These are phyloP conservation scores for Cynopterus brachyotis DNA, from an alignment of 2,113 vertebrate species.

Conservation along the genomic window DNA sequence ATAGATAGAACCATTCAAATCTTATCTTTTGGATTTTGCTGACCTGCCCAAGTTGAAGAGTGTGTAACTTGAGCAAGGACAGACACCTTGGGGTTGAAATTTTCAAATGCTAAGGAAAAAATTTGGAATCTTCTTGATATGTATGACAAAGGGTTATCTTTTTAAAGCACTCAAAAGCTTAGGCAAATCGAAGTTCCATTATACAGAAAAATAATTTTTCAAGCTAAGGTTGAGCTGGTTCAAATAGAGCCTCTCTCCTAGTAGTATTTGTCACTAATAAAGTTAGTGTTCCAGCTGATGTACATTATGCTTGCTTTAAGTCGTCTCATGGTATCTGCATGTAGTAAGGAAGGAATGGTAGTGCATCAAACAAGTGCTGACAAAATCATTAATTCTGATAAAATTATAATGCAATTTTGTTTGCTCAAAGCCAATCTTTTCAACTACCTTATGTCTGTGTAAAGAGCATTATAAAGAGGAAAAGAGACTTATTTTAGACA, in stretches of 20 bases:
- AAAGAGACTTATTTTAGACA: neutral
- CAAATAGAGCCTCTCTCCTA: neutral
- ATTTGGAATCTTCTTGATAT: neutral
- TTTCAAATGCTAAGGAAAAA: constrained; percentile 52
- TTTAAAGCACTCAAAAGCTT: constrained; percentile 1
- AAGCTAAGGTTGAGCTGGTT: neutral
- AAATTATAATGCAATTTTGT: neutral
- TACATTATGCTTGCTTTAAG: neutral
- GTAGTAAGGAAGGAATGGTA: neutral
- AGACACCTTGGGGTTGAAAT: constrained; percentile 28
- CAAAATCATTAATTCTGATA: neutral
- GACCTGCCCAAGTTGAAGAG: constrained; percentile 35
- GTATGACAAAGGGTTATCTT: neutral
- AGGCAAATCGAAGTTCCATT: neutral
- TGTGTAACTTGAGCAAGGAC: constrained; percentile 48
- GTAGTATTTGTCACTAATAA: neutral
- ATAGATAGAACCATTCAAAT: neutral
- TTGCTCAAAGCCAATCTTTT: constrained; percentile 29
- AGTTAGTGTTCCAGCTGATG: neutral
- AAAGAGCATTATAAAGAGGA: neutral
- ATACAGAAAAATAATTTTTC: neutral
- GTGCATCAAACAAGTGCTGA: neutral
- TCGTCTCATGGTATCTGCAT: neutral
- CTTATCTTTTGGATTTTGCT: constrained; percentile 50
- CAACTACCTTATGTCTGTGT: neutral